Evolutionary conservation across 2,888 invertebrate species (phyloP).

Genomic region (Pheosia tremula): DNA sequence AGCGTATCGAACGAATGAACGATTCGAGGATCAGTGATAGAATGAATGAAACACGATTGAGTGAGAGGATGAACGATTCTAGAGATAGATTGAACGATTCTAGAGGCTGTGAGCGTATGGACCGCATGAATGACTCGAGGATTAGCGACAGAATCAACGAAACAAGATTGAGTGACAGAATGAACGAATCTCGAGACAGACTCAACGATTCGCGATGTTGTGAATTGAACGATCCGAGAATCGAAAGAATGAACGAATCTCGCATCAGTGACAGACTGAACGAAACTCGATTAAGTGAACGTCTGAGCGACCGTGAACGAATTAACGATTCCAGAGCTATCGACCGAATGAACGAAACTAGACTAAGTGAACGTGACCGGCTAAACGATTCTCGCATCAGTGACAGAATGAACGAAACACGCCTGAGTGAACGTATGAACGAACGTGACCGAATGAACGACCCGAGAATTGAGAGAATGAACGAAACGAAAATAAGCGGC

Average conservation of each 20-base stretch:
- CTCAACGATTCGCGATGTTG: constrained; percentile 10
- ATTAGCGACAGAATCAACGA: constrained; percentile 35
- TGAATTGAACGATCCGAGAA: constrained; percentile 5
- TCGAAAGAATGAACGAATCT: constrained; percentile 38
- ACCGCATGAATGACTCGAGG: constrained; percentile 45
- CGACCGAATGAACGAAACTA: constrained; percentile 55
- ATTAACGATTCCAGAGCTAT: constrained; percentile 42
- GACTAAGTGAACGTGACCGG: constrained; percentile 31
- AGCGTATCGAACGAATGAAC: constrained; percentile 27
- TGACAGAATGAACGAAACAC: constrained; percentile 61
- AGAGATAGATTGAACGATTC: constrained; percentile 40
- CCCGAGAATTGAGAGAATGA: constrained; percentile 49
- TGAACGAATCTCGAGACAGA: constrained; percentile 31
- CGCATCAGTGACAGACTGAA: constrained; percentile 61
- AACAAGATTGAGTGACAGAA: constrained; percentile 22
- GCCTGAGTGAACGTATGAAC: constrained; percentile 52
- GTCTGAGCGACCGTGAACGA: constrained; percentile 47
- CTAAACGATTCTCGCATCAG: constrained; percentile 55
- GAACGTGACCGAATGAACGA: constrained; percentile 52
- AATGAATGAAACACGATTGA: constrained; percentile 32
- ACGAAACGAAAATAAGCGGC: constrained; percentile 53
- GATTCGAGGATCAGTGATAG: constrained; percentile 40
- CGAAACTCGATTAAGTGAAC: constrained; percentile 54
- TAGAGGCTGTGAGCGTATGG: constrained; percentile 30
- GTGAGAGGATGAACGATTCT: constrained; percentile 39